Percentiles rank a stretch among this genome's conserved stretches.
Evolutionary conservation across 2,113 vertebrate species (phyloP).

Genomic region (Meleagris gallopavo): DNA sequence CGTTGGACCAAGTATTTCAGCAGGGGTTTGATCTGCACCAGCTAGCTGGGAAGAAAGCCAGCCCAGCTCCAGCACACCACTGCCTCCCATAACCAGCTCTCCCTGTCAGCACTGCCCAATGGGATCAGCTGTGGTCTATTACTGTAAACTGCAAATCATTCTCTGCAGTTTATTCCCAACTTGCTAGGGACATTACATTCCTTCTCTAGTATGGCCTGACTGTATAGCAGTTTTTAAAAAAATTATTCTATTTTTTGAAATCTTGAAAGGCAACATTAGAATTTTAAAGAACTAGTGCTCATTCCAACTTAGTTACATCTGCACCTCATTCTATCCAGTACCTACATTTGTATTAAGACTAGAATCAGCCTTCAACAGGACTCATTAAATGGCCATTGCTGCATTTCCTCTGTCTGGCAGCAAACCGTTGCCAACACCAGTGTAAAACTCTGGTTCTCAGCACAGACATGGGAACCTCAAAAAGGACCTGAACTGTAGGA

Average conservation of each 20-base stretch:
- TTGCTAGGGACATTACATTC: neutral
- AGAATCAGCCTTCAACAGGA: neutral
- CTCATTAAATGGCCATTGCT: neutral
- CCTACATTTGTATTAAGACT: neutral
- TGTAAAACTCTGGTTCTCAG: neutral
- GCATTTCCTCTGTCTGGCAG: neutral
- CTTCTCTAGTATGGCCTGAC: neutral
- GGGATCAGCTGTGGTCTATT: neutral
- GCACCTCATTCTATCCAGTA: neutral
- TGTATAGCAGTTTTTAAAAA: neutral
- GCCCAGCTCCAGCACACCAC: fast-evolving
- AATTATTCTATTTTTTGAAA: neutral
- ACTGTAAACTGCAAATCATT: neutral
- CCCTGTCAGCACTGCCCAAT: neutral
- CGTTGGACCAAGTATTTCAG: neutral
- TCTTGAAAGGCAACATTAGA: neutral
- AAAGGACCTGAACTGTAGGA: constrained; percentile 24
- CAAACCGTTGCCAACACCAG: neutral
- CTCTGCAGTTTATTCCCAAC: neutral
- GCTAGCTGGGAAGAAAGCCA: neutral
- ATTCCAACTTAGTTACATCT: neutral
- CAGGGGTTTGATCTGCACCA: neutral
- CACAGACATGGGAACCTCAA: constrained; percentile 17
- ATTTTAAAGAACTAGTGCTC: neutral
- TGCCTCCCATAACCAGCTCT: neutral